Base-by-base conservation (phyloP, 2,888 invertebrate species). In the Phyllotreta striolata region DNA sequence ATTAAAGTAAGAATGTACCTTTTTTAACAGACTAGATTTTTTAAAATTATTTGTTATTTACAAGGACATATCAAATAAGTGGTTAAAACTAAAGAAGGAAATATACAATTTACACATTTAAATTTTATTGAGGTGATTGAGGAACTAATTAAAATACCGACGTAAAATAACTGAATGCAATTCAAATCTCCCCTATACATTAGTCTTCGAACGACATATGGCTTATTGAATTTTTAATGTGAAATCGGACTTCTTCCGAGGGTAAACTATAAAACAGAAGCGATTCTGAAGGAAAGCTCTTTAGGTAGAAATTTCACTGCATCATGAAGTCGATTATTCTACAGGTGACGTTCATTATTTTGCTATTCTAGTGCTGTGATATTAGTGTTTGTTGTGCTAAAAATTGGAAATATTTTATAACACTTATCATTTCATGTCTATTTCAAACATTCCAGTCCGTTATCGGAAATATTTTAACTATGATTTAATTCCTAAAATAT, bases 171-270 rank as follows among this genome's bases (percentile, higher is more conserved):
- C 2, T 24, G 1, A 24, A 24, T 24, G 24, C 24, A 24, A 38
- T 35, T 51, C 58, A 10, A 34, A 24, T 60, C 60, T 54, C 52
- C 52, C 60, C 60, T 38, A 60, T 7, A 10, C 38, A 9, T 6
- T 49, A 8, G 51, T 37, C 37, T 41, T 24, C 14, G 37, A 24
- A 46, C 39, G 61, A 59, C 71, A 70, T 69, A 71, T 71, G 71
- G 69, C 64, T 67, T 66, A 58, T 65, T 59, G 62, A 56, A 59
- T 67, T 68, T 67, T 68, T 60, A 66, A 64, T 66, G 71, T 70
- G 71, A 71, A 71, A 71, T 69, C 64, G 37, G 10, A 38, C 43
- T 49, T 66, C 56, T 39, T 63, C 46, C 59, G 58, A 62, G 70
- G 67, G 61, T 56, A 62, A 63, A 52, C 54, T 71, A 70, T 70